A percentile compares a stretch with the other conserved stretches of the same genome.
These are phyloP conservation scores for Salpingus planirostris DNA, from an alignment of 2,888 invertebrate genomes.

Conservation along the genomic window DNA sequence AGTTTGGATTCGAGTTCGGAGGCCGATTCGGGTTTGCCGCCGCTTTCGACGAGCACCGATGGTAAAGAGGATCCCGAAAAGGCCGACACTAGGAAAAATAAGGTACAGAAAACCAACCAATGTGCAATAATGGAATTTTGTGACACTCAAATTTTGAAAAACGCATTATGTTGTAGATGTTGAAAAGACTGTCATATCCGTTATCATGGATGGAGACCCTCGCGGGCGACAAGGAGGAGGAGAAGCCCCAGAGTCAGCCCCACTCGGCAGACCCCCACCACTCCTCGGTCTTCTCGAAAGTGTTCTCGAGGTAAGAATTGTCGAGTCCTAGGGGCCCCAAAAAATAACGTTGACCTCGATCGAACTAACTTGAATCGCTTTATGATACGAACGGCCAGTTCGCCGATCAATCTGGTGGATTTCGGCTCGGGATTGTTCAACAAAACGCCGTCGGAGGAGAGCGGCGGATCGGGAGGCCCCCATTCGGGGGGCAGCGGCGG, in stretches of 20 bases:
- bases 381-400: too few relatives aligned
- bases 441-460: slow-evolving; percentile 87
- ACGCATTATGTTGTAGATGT: slow-evolving; percentile 53
- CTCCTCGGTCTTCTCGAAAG: slow-evolving; percentile 79
- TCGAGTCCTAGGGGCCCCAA: too few relatives aligned
- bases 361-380: too few relatives aligned
- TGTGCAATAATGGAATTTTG: background rate
- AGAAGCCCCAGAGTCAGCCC: slow-evolving; percentile 40
- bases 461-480: slow-evolving; percentile 52
- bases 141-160: too few relatives aligned
- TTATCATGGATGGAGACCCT: slow-evolving; percentile 87
- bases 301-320: slow-evolving; percentile 77
- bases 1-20: slow-evolving; percentile 55
- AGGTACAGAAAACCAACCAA: slow-evolving; percentile 41
- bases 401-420: slow-evolving; percentile 92
- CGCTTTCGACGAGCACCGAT: slow-evolving; percentile 31
- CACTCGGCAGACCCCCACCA: slow-evolving; percentile 47
- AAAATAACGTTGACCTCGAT: too few relatives aligned
- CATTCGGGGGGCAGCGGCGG: slow-evolving; percentile 35
- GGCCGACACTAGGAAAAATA: slow-evolving; percentile 63
- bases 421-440: slow-evolving; percentile 91
- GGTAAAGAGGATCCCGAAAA: slow-evolving; percentile 50
- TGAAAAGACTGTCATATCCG: slow-evolving; percentile 85
- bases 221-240: slow-evolving; percentile 62
- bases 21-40: slow-evolving; percentile 39